Evolutionary conservation across 1,140 invertebrate genomes (phyloP).

Genomic region (Reticulitermes speratus): DNA sequence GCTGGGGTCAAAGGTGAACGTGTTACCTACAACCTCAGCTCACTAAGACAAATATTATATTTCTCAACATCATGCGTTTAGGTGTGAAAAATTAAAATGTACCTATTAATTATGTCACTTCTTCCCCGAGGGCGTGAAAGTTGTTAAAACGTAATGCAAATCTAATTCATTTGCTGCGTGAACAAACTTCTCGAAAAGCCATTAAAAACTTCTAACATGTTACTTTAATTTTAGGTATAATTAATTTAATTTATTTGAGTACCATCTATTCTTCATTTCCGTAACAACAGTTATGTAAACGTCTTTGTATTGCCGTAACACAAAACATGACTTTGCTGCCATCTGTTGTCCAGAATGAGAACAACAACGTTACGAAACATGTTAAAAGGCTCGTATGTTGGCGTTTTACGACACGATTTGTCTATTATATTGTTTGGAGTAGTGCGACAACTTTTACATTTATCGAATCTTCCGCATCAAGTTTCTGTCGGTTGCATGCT

Average conservation of each 20-base stretch:
- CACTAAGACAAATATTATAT: neutral
- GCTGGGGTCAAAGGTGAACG: neutral
- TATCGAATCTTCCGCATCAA: too few species aligned
- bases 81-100: neutral
- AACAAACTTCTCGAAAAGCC: neutral
- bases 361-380: neutral
- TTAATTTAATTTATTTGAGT: neutral
- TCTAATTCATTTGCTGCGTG: neutral
- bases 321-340: neutral
- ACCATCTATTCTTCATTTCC: neutral
- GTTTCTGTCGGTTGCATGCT: too few species aligned
- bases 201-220: neutral
- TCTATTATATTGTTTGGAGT: too few species aligned
- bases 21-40: neutral
- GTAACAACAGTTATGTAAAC: neutral
- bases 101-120: slow-evolving; percentile 3
- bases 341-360: neutral
- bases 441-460: too few species aligned
- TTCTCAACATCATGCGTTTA: neutral
- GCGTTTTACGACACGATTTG: neutral
- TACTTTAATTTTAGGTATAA: neutral
- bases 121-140: slow-evolving; percentile 5
- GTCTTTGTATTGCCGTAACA: neutral
- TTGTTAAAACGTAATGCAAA: neutral
- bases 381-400: neutral